Evolutionary conservation across 2,888 invertebrate species (phyloP).

Genomic region (Chymomyza procnemis): DNA sequence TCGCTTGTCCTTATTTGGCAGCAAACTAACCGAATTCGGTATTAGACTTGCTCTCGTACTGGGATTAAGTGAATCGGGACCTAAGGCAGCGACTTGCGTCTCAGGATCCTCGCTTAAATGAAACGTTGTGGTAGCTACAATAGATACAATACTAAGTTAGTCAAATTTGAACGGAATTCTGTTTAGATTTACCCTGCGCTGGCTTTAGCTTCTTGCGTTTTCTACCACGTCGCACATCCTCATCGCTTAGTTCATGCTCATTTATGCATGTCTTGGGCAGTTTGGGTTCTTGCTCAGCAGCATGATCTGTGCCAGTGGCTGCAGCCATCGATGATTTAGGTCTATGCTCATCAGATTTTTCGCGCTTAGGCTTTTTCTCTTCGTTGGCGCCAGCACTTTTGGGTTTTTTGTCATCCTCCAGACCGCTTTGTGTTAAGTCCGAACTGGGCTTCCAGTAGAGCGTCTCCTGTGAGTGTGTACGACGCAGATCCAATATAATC

Average conservation of each 20-base stretch:
- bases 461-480: constrained; percentile 80
- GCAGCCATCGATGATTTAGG: constrained; percentile 70
- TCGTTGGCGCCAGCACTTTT: constrained; percentile 69
- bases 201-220: constrained; percentile 79
- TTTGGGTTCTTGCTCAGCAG: constrained; percentile 50
- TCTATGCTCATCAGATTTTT: constrained; percentile 66
- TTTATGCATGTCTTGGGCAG: constrained; percentile 71
- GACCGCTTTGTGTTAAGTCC: constrained; percentile 76
- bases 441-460: constrained; percentile 80
- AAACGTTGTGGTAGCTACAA: constrained; percentile 68
- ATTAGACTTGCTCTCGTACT: constrained; percentile 84
- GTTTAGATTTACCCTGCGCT: constrained; percentile 52
- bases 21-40: constrained; percentile 73
- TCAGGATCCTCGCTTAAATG: constrained; percentile 82
- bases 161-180: neutral
- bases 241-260: constrained; percentile 75
- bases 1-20: constrained; percentile 67
- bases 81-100: constrained; percentile 84
- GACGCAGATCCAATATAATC: constrained; percentile 84
- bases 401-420: constrained; percentile 65
- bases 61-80: constrained; percentile 84
- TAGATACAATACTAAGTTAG: neutral
- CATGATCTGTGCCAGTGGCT: constrained; percentile 41
- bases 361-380: constrained; percentile 64
- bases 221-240: constrained; percentile 81